phyloP scores from a whole-genome alignment of 2,797 vertebrate genomes.

The Lithobates sylvaticus region DNA sequence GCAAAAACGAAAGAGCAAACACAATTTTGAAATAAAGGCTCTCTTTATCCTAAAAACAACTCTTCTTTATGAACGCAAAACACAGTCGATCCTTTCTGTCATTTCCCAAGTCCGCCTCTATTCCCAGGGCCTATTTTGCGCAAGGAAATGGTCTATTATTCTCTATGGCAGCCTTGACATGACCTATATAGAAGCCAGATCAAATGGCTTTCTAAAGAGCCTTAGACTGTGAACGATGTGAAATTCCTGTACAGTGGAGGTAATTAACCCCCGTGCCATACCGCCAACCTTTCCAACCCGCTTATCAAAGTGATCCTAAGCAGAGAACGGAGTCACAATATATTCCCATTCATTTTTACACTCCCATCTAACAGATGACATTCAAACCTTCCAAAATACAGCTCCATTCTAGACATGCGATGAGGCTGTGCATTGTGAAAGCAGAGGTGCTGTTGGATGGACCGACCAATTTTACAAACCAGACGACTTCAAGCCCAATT shows the following conservation, averaged over 20 bases:
- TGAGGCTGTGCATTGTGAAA: background rate
- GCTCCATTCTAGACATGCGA: background rate
- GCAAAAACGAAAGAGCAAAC: constrained; percentile 13
- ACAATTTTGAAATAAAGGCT: constrained; percentile 25
- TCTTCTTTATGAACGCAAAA: constrained; percentile 47
- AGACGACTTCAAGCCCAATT: too few relatives aligned
- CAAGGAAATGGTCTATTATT: constrained; percentile 44
- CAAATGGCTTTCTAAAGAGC: constrained; percentile 16
- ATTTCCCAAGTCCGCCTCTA: constrained; percentile 25
- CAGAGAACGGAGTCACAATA: background rate
- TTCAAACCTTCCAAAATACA: background rate
- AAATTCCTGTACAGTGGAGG: background rate
- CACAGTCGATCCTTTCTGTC: constrained; percentile 34
- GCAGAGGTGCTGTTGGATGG: too few relatives aligned
- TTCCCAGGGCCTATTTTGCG: constrained; percentile 37
- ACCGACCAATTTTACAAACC: too few relatives aligned
- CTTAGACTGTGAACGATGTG: background rate
- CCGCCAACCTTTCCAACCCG: background rate
- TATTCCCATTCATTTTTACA: background rate
- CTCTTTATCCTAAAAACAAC: constrained; percentile 51
- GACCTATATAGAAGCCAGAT: constrained; percentile 48
- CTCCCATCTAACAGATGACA: background rate
- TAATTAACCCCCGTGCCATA: constrained; percentile 7
- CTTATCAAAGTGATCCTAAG: background rate
- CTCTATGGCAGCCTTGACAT: constrained; percentile 48